These are phyloP conservation scores for Bergia sp. DNA, from an alignment of 92 coral and sea anemone genomes.

Conservation along the genomic window DNA sequence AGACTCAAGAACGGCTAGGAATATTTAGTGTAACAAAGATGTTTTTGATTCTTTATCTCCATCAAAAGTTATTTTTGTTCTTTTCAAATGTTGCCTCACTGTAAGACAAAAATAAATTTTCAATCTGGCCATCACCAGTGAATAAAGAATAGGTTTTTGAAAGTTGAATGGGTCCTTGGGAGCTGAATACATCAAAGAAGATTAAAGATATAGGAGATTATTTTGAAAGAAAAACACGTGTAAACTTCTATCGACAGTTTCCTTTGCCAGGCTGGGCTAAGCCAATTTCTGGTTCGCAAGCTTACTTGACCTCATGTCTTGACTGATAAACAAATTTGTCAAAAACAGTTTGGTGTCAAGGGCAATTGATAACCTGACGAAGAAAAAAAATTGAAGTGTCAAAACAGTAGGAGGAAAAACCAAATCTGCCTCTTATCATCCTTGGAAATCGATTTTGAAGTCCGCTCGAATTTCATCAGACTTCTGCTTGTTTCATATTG, in stretches of 20 bases:
- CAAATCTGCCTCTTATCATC: background rate
- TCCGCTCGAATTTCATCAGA: no score
- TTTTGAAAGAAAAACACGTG: conserved; percentile 30
- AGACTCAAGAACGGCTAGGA: background rate
- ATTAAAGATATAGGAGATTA: background rate
- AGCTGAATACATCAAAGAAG: background rate
- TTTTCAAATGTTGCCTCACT: background rate
- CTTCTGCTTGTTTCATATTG: no score
- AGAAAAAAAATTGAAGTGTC: background rate
- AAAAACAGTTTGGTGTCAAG: conserved; percentile 1
- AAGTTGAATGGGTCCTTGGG: background rate
- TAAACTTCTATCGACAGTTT: conserved; percentile 19
- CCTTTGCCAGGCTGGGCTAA: conserved; percentile 5
- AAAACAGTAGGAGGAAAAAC: background rate
- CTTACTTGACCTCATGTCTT: conserved; percentile 32
- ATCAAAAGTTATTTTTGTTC: background rate
- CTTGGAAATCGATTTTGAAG: no score
- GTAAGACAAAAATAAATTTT: background rate
- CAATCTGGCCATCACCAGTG: background rate
- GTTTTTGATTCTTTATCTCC: conserved; percentile 4
- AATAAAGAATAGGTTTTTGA: background rate
- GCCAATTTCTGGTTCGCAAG: background rate
- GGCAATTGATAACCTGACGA: conserved; percentile 17
- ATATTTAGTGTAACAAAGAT: conserved; percentile 21
- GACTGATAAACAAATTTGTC: conserved; percentile 30